Conservation (phyloP, 1,140 invertebrate genomes). For the Euwallacea fornicatus region DNA sequence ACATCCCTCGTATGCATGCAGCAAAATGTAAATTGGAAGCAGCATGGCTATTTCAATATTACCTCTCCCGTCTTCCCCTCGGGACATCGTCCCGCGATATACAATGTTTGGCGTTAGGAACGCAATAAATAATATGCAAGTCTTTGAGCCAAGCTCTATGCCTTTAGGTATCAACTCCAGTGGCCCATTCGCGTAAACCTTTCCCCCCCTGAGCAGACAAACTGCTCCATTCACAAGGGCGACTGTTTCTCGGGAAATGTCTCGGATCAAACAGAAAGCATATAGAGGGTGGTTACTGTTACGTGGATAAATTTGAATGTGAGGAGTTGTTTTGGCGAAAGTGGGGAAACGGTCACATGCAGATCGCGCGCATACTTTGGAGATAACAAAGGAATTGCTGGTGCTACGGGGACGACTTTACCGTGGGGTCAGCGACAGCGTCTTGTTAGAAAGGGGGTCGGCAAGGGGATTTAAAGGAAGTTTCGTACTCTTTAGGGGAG, state of each 20-base stretch:
- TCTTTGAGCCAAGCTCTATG: conserved; percentile 53
- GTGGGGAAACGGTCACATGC: conserved; percentile 37
- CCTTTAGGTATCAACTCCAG: conserved; percentile 52
- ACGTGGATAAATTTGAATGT: conserved; percentile 45
- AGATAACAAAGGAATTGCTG: conserved; percentile 54
- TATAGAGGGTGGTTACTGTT: conserved; percentile 55
- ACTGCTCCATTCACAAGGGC: conserved; percentile 38
- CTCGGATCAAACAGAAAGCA: conserved; percentile 56
- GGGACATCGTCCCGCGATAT: conserved; percentile 40
- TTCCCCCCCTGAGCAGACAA: neutral
- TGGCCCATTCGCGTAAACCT: conserved; percentile 35
- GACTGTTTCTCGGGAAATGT: conserved; percentile 51
- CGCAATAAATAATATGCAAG: conserved; percentile 56
- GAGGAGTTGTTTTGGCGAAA: conserved; percentile 11
- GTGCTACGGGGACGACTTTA: conserved; percentile 47
- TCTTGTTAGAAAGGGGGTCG: conserved; percentile 34
- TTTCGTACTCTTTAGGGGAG: conserved; percentile 33
- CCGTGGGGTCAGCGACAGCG: conserved; percentile 48
- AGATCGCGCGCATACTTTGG: conserved; percentile 40
- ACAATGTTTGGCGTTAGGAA: conserved; percentile 54
- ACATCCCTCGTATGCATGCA: neutral
- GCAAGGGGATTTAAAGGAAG: conserved; percentile 11
- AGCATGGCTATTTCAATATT: conserved; percentile 39
- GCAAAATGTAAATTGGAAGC: conserved; percentile 17
- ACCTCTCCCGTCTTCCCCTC: conserved; percentile 24